These are phyloP conservation scores for Rhinichthys osculus DNA, from an alignment of 2,797 vertebrate species.

Conservation along the genomic window DNA sequence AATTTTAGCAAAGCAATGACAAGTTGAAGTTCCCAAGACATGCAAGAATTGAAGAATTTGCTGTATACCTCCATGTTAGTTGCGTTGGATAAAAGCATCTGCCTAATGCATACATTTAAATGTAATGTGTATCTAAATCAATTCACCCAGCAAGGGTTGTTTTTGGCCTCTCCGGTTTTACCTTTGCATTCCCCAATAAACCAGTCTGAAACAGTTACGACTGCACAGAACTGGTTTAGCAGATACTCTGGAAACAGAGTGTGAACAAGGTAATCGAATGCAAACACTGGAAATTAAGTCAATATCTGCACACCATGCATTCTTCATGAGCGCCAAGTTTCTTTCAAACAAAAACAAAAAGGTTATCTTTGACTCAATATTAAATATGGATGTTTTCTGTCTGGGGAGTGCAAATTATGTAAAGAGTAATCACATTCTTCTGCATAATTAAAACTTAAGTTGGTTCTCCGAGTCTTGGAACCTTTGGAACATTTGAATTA, in stretches of 20 bases:
- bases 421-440: conserved; percentile 71
- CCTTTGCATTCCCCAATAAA: background rate
- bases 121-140: background rate
- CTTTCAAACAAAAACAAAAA: conserved; percentile 65
- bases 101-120: background rate
- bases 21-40: too few relatives aligned
- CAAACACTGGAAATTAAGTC: conserved; percentile 48
- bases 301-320: conserved; percentile 46
- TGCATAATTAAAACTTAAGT: conserved; percentile 73
- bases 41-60: background rate
- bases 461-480: conserved; percentile 25
- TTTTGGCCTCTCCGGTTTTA: background rate
- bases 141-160: background rate
- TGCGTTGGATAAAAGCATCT: background rate
- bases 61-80: background rate
- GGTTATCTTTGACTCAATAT: conserved; percentile 64
- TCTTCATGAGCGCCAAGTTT: conserved; percentile 49
- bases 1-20: background rate
- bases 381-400: conserved; percentile 72
- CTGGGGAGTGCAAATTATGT: conserved; percentile 72
- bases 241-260: conserved; percentile 12
- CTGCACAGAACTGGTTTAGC: conserved; percentile 10
- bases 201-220: conserved; percentile 9
- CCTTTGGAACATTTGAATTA: conserved; percentile 61
- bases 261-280: conserved; percentile 48